Evolutionary conservation across 1,140 invertebrate species (phyloP), one percentile per base, ranked within the genome.

Genomic region (Zelostemma sp.): DNA sequence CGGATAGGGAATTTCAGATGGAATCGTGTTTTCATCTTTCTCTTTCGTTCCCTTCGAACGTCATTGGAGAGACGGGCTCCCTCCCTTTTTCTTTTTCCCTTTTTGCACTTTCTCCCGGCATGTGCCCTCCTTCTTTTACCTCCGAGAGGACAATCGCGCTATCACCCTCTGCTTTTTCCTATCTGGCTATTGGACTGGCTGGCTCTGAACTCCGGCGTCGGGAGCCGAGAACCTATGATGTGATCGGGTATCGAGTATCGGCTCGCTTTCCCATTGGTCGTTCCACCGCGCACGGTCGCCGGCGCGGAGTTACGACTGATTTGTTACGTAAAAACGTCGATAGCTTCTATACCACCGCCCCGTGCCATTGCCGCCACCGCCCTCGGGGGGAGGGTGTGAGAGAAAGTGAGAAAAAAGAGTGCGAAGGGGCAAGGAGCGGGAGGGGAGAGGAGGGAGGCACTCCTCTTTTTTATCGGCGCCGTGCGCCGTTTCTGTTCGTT

Each of bases 301-400:
- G 73, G 71, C 69, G 80, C 79, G 80, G 74, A 82, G 81, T 85
- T 83, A 81, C 84, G 83, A 85, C 84, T 84, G 84, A 85, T 85
- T 85, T 85, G 84, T 85, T 85, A 85, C 83, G 84, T 84, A 85
- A 85, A 85, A 85, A 85, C 83, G 84, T 85, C 84, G 83, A 85
- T 85, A 85, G 80, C 78, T 80, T 81, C 80, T 83, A 83, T 84
- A 83, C 75, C 71, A 70, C 73, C 74, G 75, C 72, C 73, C 68
- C 71, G 3, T 28, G 25, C 75, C 55, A 41, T 60, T 64, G 54
- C 75, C 77, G 73, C 72, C 74, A 76, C 74, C 73, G 74, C 78
- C 77, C 71, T 66, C 63, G 56, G 60, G 70, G 73, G 56, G 60
- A 68, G 73, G 55, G 51, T 66, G 67, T 64, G 65, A 64, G 69